These are phyloP conservation scores for Mesopsocus fuscifrons DNA, from an alignment of 2,888 invertebrate species.

Conservation along the genomic window DNA sequence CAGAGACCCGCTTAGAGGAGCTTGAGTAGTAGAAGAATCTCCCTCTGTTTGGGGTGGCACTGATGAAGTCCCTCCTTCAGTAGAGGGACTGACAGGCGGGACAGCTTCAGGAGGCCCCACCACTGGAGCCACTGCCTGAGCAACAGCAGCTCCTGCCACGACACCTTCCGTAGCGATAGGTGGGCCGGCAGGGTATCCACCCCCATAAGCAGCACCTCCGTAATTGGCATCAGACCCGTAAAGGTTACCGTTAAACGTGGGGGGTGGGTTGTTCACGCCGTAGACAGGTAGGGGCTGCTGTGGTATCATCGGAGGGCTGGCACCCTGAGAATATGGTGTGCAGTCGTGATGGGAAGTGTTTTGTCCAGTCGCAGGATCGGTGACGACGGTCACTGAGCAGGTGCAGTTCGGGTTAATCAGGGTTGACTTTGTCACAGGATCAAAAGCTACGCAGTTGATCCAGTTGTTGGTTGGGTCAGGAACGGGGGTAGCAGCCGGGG, in stretches of 20 bases:
- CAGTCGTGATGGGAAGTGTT: slow-evolving; percentile 1
- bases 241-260: not conserved
- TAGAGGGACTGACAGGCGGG: not conserved
- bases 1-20: not conserved
- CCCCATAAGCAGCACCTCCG: not conserved
- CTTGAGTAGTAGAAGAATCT: not conserved
- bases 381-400: not conserved
- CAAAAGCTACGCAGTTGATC: slow-evolving; percentile 3
- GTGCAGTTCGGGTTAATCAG: slow-evolving; percentile 7
- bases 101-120: not conserved
- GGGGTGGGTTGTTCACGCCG: slow-evolving; percentile 1
- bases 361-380: not conserved
- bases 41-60: too few species aligned
- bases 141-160: not conserved
- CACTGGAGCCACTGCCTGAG: not conserved
- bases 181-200: not conserved
- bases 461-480: not conserved
- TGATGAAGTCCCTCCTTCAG: too few species aligned
- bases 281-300: not conserved
- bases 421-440: slow-evolving; percentile 1
- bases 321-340: not conserved
- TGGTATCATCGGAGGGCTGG: not conserved
- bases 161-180: not conserved
- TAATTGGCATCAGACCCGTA: not conserved
- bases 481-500: not conserved